These are phyloP conservation scores for Anabas testudineus DNA, from an alignment of 2,797 vertebrate species.

Conservation along the genomic window DNA sequence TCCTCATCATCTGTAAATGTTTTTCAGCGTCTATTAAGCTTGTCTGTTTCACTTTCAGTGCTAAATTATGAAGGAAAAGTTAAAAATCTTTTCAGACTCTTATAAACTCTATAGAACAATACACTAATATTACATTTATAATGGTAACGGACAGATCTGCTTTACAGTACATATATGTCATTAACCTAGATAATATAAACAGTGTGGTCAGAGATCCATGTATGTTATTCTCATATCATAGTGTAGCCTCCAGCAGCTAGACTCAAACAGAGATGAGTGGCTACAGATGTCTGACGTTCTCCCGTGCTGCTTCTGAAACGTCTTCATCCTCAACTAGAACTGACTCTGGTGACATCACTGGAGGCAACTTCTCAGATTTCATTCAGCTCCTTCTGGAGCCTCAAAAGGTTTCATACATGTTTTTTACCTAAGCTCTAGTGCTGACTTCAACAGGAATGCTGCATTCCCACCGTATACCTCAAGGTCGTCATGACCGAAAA, in stretches of 20 bases:
- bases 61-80: too few relatives aligned
- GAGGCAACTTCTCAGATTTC: not conserved
- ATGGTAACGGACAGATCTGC: not conserved
- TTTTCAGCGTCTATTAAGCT: not conserved
- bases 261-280: not conserved
- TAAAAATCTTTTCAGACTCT: too few relatives aligned
- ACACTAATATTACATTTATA: too few relatives aligned
- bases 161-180: not conserved
- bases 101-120: too few relatives aligned
- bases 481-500: too few relatives aligned
- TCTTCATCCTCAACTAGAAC: not conserved
- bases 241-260: not conserved
- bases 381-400: not conserved
- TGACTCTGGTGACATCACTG: not conserved
- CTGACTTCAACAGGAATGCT: too few relatives aligned
- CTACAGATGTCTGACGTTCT: not conserved
- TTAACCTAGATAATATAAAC: not conserved
- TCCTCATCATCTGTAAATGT: not conserved
- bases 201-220: too few relatives aligned
- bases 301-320: too few relatives aligned
- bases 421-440: too few relatives aligned
- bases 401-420: not conserved
- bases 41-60: conserved; percentile 1
- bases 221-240: too few relatives aligned
- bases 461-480: too few relatives aligned